A percentile compares a stretch with the other conserved stretches of the same genome.
These are phyloP conservation scores for Pachymerium ferrugineum DNA, from an alignment of 2,888 invertebrate species.

Conservation along the genomic window DNA sequence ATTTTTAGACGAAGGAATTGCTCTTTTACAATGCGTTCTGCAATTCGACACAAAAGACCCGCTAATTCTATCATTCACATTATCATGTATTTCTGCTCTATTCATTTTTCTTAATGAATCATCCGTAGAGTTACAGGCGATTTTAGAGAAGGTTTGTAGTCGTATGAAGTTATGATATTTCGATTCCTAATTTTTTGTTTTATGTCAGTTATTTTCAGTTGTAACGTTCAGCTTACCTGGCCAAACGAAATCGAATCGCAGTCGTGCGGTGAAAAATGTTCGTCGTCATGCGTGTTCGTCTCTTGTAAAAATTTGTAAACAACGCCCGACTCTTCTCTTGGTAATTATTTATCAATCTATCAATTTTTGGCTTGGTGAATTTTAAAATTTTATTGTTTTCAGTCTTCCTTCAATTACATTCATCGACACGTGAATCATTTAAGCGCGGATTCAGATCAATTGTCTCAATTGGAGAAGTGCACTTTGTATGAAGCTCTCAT, in stretches of 20 bases:
- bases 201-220: constrained; percentile 65
- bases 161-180: constrained; percentile 39
- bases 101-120: constrained; percentile 87
- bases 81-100: constrained; percentile 87
- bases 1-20: constrained; percentile 56
- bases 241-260: constrained; percentile 61
- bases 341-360: constrained; percentile 41
- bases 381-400: constrained; percentile 28
- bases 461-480: constrained; percentile 76
- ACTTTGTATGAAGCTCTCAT: constrained; percentile 71
- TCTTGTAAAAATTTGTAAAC: constrained; percentile 81
- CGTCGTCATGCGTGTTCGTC: constrained; percentile 82
- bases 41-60: constrained; percentile 71
- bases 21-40: constrained; percentile 71
- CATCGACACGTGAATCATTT: constrained; percentile 68
- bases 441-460: constrained; percentile 58
- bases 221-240: constrained; percentile 66
- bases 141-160: constrained; percentile 77
- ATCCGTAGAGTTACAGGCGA: constrained; percentile 67
- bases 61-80: constrained; percentile 68
- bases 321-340: constrained; percentile 75
- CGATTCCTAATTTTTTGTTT: constrained; percentile 20
- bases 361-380: background rate
- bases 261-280: constrained; percentile 73
- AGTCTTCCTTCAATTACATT: constrained; percentile 77